These are phyloP conservation scores for Coryphaenoides rupestris DNA, from an alignment of 2,113 vertebrate genomes.

Conservation along the genomic window DNA sequence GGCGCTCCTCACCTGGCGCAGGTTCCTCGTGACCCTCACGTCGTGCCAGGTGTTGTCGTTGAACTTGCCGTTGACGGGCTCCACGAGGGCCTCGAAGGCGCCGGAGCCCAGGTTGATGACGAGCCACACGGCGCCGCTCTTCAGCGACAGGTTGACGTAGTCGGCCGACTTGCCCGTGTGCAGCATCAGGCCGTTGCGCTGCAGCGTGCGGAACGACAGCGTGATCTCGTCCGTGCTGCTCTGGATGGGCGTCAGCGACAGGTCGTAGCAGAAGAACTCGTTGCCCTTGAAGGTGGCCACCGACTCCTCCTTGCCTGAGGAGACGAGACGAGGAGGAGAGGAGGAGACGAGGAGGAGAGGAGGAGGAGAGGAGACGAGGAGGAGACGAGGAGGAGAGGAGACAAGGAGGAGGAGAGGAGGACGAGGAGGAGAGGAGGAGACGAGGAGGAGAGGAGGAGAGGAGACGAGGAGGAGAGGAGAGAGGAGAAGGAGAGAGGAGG, in stretches of 20 bases:
- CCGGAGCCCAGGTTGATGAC: conserved; percentile 97
- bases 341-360: not conserved
- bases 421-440: too few species aligned
- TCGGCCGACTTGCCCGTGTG: conserved; percentile 95
- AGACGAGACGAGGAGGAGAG: not conserved
- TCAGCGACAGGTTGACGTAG: conserved; percentile 93
- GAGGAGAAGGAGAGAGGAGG: too few species aligned
- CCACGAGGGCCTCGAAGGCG: conserved; percentile 93
- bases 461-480: too few species aligned
- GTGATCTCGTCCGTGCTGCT: conserved; percentile 97
- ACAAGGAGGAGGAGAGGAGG: too few species aligned
- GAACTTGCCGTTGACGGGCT: conserved; percentile 95
- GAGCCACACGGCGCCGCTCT: conserved; percentile 91
- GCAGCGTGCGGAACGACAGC: conserved; percentile 89
- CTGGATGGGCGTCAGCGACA: conserved; percentile 93
- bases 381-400: too few species aligned
- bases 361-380: too few species aligned
- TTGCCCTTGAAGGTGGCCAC: conserved; percentile 92
- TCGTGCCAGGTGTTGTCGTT: conserved; percentile 94
- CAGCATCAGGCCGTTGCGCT: conserved; percentile 92
- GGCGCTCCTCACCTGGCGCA: conserved; percentile 92
- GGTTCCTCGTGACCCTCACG: conserved; percentile 92
- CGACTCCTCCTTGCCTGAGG: conserved; percentile 86
- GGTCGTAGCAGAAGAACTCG: conserved; percentile 98
- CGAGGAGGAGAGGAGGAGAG: too few species aligned